Base-by-base conservation (phyloP, 2,113 vertebrate species). In the Epinephelus fuscoguttatus region DNA sequence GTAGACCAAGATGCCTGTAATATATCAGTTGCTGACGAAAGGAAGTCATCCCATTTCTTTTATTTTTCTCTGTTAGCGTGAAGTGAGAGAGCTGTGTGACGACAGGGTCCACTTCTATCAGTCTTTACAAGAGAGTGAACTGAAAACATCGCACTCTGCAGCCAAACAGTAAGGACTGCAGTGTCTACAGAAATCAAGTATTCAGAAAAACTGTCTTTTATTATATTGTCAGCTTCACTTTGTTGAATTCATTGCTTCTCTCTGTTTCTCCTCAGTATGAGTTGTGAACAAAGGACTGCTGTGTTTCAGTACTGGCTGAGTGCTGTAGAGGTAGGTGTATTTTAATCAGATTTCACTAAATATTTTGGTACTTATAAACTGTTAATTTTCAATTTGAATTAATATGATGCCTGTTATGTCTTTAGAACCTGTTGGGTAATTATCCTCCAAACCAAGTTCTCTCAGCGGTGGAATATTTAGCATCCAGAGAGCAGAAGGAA, bases 371-470 rank as follows among this genome's bases (percentile, higher is more conserved):
- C 19, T 11, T 33, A 21, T 33, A 30, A 2, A 2, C 3, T 23
- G 0, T 42, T 59, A 6, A 14, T 49, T 73, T 62, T n/a, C 6
- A n/a, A 52, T 64, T 75, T 61, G 4, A 27, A 37, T 62, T 11
- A 72, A 68, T 30, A 56, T 42, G 23, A 30, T 84, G 4, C 61
- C 70, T 84, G 13, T 84, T 19, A 18, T 89, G 21, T 76, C 37
- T 42, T 53, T 85, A 98, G 97, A 94, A 90, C n/a, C 11, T 96
- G 69, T 77, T 96, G 68, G 81, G 71, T 23, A 53, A 75, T 76
- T 93, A 96, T 73, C 95, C 97, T 13, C 95, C 96, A 0, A 95
- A 91, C 77, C 97, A 97, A 0, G 7, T 97, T 42, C 91, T 97
- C 27, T 94, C 93, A 10, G 95, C 96, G 0, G 57, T 98, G 89